Evolutionary conservation across 2,888 invertebrate species (phyloP).

Genomic region (Spatulosminthurus flaviceps): DNA sequence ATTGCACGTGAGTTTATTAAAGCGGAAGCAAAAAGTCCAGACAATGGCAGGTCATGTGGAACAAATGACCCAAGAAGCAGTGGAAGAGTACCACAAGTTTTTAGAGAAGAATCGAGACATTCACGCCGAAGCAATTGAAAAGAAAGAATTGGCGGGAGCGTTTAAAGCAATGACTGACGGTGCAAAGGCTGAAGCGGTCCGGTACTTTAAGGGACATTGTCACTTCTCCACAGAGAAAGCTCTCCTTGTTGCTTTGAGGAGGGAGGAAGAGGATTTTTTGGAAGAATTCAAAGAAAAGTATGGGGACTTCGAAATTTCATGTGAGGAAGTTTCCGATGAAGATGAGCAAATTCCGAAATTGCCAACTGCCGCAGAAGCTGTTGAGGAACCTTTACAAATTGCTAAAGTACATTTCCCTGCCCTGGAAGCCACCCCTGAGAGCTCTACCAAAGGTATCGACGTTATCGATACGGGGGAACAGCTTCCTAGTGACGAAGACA

Average conservation of each 20-base stretch:
- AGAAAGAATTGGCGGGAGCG: background rate
- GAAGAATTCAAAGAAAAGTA: background rate
- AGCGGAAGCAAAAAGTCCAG: background rate
- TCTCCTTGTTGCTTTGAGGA: background rate
- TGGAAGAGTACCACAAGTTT: background rate
- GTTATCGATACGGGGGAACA: too few relatives aligned
- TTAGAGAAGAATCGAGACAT: background rate
- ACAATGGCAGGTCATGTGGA: background rate
- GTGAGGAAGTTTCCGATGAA: background rate
- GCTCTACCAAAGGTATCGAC: too few relatives aligned
- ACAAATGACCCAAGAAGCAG: background rate
- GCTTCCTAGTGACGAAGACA: too few relatives aligned
- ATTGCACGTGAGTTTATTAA: background rate
- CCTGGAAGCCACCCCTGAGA: too few relatives aligned
- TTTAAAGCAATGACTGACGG: background rate
- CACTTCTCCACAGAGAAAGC: background rate
- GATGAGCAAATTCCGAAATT: too few relatives aligned
- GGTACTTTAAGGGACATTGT: background rate
- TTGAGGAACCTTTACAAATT: too few relatives aligned
- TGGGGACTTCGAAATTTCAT: background rate
- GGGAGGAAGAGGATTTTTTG: constrained; percentile 1
- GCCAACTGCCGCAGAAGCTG: too few relatives aligned
- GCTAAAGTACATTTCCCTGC: too few relatives aligned
- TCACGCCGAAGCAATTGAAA: background rate
- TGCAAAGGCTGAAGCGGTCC: background rate